Conservation (phyloP, 1,140 invertebrate genomes). For the Drosophila biarmipes region DNA sequence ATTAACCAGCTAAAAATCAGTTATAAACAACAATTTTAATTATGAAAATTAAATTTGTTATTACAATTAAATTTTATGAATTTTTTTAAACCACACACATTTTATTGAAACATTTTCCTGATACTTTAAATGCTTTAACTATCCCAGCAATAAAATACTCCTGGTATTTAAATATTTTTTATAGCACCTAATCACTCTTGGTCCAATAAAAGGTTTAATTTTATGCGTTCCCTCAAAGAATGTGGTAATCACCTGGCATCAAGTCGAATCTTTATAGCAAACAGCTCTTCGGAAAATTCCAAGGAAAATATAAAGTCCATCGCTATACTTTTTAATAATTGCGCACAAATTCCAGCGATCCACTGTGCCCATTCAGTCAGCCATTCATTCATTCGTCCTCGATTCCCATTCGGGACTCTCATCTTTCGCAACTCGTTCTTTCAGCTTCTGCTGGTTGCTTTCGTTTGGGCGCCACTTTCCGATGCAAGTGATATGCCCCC, state of each 20-base stretch:
- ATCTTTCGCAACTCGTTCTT: conserved; percentile 35
- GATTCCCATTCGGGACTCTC: conserved; percentile 38
- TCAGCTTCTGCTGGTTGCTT: conserved; percentile 55
- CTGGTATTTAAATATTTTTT: conserved; percentile 16
- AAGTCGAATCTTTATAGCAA: conserved; percentile 16
- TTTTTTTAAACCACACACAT: not conserved
- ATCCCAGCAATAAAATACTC: not conserved
- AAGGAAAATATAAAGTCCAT: not conserved
- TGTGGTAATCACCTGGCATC: conserved; percentile 20
- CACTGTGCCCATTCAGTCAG: conserved; percentile 66
- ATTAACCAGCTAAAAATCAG: not conserved
- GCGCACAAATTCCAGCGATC: conserved; percentile 3
- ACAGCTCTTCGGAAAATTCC: conserved; percentile 7
- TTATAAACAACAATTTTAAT: not conserved
- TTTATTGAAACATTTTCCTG: not conserved
- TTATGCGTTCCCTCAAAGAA: conserved; percentile 18
- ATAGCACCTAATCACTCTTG: conserved; percentile 16
- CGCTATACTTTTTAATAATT: not conserved
- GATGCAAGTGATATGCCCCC: conserved; percentile 70
- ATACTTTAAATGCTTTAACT: not conserved
- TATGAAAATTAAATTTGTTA: accelerated
- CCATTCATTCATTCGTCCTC: conserved; percentile 49
- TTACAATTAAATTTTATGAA: not conserved
- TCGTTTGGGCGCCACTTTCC: conserved; percentile 72
- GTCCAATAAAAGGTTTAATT: conserved; percentile 19